These are phyloP conservation scores for Conus canariensis DNA, from an alignment of 2,888 invertebrate species.

Conservation along the genomic window DNA sequence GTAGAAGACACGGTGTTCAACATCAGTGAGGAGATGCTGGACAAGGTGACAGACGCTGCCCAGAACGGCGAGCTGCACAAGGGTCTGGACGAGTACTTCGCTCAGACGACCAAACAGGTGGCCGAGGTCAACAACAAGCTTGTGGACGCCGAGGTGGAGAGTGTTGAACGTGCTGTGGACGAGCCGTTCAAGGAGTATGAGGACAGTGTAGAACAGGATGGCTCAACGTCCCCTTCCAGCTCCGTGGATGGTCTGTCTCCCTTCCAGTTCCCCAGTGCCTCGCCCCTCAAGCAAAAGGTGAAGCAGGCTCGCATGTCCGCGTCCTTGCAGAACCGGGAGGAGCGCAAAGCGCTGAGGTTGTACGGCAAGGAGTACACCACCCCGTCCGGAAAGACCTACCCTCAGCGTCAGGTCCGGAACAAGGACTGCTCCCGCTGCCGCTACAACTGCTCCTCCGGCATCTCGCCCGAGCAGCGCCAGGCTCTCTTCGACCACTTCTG, in stretches of 20 bases:
- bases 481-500: constrained; percentile 42
- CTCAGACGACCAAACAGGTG: not conserved
- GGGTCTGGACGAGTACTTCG: constrained; percentile 23
- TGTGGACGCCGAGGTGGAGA: not conserved
- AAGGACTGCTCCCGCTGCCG: constrained; percentile 45
- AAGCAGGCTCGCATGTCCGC: not conserved
- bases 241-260: not conserved
- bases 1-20: not conserved
- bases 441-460: constrained; percentile 38
- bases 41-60: constrained; percentile 23
- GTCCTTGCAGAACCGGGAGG: constrained; percentile 21
- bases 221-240: not conserved
- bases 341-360: constrained; percentile 34
- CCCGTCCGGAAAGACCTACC: constrained; percentile 34
- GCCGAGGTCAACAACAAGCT: not conserved
- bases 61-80: constrained; percentile 1
- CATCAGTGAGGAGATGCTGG: constrained; percentile 20
- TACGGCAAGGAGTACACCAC: constrained; percentile 44
- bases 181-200: not conserved
- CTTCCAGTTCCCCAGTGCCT: not conserved
- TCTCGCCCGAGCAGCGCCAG: constrained; percentile 17
- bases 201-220: not conserved
- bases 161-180: not conserved
- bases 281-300: not conserved
- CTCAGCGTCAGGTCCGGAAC: constrained; percentile 16